A percentile compares a stretch with the other conserved stretches of the same genome.
phyloP scores from a whole-genome alignment of 2,888 invertebrate genomes.

The Herminia tarsipennalis region DNA sequence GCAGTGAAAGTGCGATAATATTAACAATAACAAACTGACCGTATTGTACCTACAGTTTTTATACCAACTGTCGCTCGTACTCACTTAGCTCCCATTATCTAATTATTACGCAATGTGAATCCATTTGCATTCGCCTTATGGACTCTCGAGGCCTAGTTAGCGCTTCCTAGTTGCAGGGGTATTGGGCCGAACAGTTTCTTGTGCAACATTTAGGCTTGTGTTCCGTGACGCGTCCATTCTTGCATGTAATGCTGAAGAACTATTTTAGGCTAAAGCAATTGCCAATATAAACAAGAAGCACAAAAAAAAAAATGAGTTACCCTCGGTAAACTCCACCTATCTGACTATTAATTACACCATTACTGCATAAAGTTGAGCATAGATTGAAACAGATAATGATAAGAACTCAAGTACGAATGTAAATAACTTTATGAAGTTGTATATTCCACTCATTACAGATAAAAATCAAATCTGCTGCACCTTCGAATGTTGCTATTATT shows the following conservation, averaged over 20 bases:
- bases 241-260: slow-evolving; percentile 19
- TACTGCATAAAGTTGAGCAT: too few species aligned
- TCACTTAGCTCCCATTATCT: slow-evolving; percentile 59
- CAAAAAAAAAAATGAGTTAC: too few species aligned
- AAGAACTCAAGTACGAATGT: not conserved
- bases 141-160: slow-evolving; percentile 56
- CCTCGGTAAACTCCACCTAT: too few species aligned
- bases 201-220: slow-evolving; percentile 59
- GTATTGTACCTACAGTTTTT: slow-evolving; percentile 50
- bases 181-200: slow-evolving; percentile 47
- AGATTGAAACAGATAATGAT: slow-evolving; percentile 5
- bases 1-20: slow-evolving; percentile 67
- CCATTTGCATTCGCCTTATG: slow-evolving; percentile 61
- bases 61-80: slow-evolving; percentile 43
- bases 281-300: too few species aligned
- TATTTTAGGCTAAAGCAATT: too few species aligned
- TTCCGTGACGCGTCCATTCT: slow-evolving; percentile 43
- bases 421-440: not conserved
- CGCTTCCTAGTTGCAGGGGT: slow-evolving; percentile 57
- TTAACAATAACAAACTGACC: slow-evolving; percentile 47
- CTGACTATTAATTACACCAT: too few species aligned
- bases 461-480: not conserved
- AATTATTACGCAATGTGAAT: slow-evolving; percentile 67
- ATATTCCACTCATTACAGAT: not conserved
- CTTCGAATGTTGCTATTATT: not conserved